Evolutionary conservation across 2,888 invertebrate genomes (phyloP).

Genomic region (Patella ulyssiponensis): DNA sequence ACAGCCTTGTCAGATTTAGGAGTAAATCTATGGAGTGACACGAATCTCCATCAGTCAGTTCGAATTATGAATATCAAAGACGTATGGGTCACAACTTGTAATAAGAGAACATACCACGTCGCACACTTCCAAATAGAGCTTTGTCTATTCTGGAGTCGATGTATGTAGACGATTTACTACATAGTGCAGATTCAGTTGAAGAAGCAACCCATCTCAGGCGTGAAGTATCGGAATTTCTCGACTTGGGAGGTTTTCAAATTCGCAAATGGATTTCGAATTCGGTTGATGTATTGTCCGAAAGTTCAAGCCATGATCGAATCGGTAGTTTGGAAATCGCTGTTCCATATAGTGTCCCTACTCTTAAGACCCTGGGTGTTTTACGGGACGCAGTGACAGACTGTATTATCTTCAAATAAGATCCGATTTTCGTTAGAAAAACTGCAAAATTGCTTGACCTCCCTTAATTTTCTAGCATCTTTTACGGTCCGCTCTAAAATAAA

Average conservation of each 20-base stretch:
- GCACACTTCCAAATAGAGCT: background rate
- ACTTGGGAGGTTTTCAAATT: no score
- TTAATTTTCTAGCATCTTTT: no score
- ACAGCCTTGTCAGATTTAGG: background rate
- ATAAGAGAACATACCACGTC: background rate
- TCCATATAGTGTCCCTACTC: background rate
- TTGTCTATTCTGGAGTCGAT: background rate
- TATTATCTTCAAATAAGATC: background rate
- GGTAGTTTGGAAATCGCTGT: background rate
- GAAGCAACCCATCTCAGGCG: no score
- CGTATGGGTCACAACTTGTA: background rate
- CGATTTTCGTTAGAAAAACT: background rate
- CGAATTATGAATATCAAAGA: background rate
- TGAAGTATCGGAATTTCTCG: no score
- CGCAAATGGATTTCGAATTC: no score
- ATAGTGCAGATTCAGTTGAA: no score
- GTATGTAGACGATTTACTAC: no score
- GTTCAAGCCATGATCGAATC: background rate
- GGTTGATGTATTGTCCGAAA: background rate
- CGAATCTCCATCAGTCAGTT: background rate
- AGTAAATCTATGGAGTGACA: background rate
- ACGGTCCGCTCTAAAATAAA: no score
- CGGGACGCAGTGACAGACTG: background rate
- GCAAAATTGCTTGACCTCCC: background rate
- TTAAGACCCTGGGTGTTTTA: background rate